Conservation (phyloP, 2,797 vertebrate species). For the Perodicticus potto region DNA sequence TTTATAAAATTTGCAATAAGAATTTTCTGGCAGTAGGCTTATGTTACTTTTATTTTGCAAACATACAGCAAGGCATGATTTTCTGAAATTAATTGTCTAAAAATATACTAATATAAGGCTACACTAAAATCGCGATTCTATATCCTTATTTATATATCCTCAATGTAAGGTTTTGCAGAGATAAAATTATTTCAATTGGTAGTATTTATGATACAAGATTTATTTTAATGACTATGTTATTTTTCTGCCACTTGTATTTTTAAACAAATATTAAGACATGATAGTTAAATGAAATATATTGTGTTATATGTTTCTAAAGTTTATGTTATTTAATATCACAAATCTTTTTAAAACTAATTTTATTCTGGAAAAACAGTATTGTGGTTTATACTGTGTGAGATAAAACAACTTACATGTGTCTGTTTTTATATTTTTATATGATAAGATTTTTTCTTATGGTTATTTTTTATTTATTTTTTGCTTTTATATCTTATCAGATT, state of each 20-base stretch:
- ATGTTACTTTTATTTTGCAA: conserved; percentile 8
- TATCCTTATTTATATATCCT: background rate
- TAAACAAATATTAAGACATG: background rate
- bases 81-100: conserved; percentile 29
- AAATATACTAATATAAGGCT: background rate
- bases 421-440: background rate
- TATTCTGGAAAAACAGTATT: background rate
- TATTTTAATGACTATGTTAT: background rate
- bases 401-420: background rate
- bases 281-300: background rate
- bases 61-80: background rate
- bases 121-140: background rate
- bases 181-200: background rate
- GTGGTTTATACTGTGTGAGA: background rate
- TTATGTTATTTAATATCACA: background rate
- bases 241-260: background rate
- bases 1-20: conserved; percentile 4
- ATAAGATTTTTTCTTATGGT: background rate
- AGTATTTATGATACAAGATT: background rate
- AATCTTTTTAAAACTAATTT: background rate
- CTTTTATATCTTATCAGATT: background rate
- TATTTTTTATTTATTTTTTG: background rate
- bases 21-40: background rate
- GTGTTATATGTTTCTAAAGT: background rate
- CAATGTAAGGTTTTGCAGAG: background rate